Conservation (phyloP, 2,113 vertebrate species). For the Stegastes partitus region DNA sequence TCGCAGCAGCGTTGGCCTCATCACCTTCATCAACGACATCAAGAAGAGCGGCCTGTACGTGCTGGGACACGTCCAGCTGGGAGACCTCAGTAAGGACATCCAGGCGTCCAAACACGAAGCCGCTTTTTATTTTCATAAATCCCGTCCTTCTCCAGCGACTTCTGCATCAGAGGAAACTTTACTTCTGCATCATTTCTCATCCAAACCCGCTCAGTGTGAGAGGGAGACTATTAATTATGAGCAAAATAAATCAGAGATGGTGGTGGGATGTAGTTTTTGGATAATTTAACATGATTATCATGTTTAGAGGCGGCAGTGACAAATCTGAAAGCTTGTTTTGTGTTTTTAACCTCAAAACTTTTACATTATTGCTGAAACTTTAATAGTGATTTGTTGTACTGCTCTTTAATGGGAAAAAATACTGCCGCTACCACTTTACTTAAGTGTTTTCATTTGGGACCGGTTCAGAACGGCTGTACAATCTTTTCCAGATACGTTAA, state of each 20-base stretch:
- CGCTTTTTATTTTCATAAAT: not conserved
- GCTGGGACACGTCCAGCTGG: constrained; percentile 93
- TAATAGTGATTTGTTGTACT: not conserved
- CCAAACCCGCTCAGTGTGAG: constrained; percentile 27
- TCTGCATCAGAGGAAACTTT: not conserved
- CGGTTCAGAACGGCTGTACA: not conserved
- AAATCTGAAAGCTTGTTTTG: constrained; percentile 35
- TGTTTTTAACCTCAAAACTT: not conserved
- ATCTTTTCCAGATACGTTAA: not conserved
- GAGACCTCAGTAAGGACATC: constrained; percentile 91
- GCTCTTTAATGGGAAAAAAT: not conserved
- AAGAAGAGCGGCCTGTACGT: constrained; percentile 98
- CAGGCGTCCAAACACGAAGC: not conserved
- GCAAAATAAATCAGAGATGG: constrained; percentile 36
- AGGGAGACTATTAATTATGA: constrained; percentile 37
- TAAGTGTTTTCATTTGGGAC: not conserved
- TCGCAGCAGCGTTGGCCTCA: constrained; percentile 88
- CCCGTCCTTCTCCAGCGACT: not conserved
- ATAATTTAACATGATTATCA: constrained; percentile 39
- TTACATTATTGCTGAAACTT: constrained; percentile 4
- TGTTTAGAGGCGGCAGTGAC: constrained; percentile 11
- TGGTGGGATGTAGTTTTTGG: constrained; percentile 18
- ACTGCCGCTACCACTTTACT: not conserved
- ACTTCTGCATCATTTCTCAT: constrained; percentile 42
- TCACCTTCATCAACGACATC: constrained; percentile 95